Evolutionary conservation across 2,113 vertebrate genomes (phyloP).

Genomic region (Sceloporus tristichus): DNA sequence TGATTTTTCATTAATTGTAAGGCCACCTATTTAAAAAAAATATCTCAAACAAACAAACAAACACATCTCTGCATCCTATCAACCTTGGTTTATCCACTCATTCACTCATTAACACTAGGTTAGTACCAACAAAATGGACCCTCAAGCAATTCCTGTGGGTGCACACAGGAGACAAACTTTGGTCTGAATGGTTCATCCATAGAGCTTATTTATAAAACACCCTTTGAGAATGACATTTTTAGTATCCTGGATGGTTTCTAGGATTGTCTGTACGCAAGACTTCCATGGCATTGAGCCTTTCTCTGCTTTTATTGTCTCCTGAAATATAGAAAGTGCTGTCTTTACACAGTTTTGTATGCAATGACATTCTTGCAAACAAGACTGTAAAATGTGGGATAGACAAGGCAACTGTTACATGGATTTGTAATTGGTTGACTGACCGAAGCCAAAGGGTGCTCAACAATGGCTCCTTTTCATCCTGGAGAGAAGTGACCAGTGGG

Average conservation of each 20-base stretch:
- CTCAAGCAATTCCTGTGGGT: not conserved
- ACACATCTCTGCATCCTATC: not conserved
- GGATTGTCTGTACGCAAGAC: not conserved
- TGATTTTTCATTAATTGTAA: constrained; percentile 43
- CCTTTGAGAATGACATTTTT: not conserved
- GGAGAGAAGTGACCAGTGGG: too few relatives aligned
- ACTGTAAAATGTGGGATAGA: too few relatives aligned
- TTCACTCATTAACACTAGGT: not conserved
- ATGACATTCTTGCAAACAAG: too few relatives aligned
- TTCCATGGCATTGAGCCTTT: not conserved
- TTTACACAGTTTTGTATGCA: not conserved
- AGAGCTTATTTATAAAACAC: not conserved
- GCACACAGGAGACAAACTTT: not conserved
- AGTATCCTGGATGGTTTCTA: not conserved
- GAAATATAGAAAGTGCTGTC: not conserved
- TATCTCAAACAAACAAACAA: not conserved
- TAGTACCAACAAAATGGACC: not conserved
- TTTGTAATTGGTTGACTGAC: too few relatives aligned
- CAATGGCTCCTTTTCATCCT: too few relatives aligned
- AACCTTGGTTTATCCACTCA: not conserved
- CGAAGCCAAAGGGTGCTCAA: too few relatives aligned
- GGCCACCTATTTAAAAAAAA: not conserved
- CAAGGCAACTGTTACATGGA: too few relatives aligned
- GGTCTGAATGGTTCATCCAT: not conserved
- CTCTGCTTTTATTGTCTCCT: not conserved